These are phyloP conservation scores for Caenorhabditis imperialis DNA, from an alignment of 2,888 invertebrate genomes.

Conservation along the genomic window DNA sequence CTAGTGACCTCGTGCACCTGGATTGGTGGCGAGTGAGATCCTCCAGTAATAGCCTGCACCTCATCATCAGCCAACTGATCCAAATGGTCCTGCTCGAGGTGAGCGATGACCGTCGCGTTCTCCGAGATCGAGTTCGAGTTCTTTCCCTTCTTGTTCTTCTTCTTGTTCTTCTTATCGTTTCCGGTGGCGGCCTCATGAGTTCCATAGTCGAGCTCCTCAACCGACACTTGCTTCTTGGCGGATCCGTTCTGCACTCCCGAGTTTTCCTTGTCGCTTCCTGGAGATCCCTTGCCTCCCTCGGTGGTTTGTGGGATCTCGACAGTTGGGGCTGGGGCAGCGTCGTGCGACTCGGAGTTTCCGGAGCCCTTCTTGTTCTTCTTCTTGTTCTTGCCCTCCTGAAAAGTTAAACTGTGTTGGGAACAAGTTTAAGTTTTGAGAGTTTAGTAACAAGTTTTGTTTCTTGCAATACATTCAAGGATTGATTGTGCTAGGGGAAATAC, in stretches of 20 bases:
- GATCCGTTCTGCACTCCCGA: constrained; percentile 30
- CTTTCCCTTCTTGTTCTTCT: constrained; percentile 56
- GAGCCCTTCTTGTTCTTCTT: constrained; percentile 55
- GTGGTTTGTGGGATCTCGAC: constrained; percentile 46
- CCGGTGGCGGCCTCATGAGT: constrained; percentile 19
- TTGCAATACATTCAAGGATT: background rate
- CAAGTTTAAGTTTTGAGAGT: too few relatives aligned
- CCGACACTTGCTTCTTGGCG: constrained; percentile 34
- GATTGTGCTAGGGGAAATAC: background rate
- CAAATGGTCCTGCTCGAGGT: constrained; percentile 37
- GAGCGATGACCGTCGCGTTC: constrained; percentile 38
- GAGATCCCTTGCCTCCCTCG: constrained; percentile 39
- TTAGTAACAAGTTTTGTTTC: too few relatives aligned
- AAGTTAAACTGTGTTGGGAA: too few relatives aligned
- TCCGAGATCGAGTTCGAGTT: constrained; percentile 53
- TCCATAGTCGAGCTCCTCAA: constrained; percentile 34
- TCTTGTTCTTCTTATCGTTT: constrained; percentile 48
- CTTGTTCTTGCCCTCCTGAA: constrained; percentile 50
- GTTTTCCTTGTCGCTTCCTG: constrained; percentile 57
- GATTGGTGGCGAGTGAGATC: constrained; percentile 60
- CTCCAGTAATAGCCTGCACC: constrained; percentile 55
- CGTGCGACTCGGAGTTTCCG: constrained; percentile 46
- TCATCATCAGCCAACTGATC: constrained; percentile 61
- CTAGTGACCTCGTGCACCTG: constrained; percentile 66
- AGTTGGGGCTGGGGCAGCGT: constrained; percentile 36